Evolutionary conservation across 2,888 invertebrate genomes (phyloP).

Genomic region (Matsumyia berberina): DNA sequence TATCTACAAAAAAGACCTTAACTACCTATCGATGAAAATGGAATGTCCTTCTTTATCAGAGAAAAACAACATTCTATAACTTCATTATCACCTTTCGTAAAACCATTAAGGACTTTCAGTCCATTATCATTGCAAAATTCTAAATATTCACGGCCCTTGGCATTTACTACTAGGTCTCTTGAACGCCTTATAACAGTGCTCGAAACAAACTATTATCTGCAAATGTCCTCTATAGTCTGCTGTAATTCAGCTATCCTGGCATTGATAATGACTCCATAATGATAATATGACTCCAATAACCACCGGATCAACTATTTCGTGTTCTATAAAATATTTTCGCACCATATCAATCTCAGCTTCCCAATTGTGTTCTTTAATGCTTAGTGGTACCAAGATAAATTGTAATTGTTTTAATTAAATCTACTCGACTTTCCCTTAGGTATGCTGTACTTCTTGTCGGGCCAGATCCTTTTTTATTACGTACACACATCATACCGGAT

Average conservation of each 20-base stretch:
- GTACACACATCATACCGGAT: neutral
- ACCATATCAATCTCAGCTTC: neutral
- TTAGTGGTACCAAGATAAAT: constrained; percentile 9
- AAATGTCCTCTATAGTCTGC: constrained; percentile 7
- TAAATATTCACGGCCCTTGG: too few relatives aligned
- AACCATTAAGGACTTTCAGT: too few relatives aligned
- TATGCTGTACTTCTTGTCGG: neutral
- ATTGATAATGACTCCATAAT: too few relatives aligned
- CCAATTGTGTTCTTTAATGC: neutral
- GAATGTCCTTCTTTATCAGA: too few relatives aligned
- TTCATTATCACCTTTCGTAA: too few relatives aligned
- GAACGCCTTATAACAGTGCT: neutral
- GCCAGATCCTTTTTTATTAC: constrained; percentile 1
- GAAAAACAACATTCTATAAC: too few relatives aligned
- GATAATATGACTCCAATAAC: constrained; percentile 12
- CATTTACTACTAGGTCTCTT: too few relatives aligned
- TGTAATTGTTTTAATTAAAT: neutral
- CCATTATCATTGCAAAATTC: too few relatives aligned
- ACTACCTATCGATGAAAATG: neutral
- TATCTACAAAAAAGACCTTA: neutral
- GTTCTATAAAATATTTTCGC: constrained; percentile 12
- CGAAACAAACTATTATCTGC: neutral
- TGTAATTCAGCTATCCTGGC: constrained; percentile 6
- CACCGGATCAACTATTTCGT: constrained; percentile 9
- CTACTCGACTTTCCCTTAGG: neutral